These are phyloP conservation scores for Pelagia noctiluca DNA, from an alignment of 30 jellyfish, hydroid and myxozoan genomes.

Conservation along the genomic window DNA sequence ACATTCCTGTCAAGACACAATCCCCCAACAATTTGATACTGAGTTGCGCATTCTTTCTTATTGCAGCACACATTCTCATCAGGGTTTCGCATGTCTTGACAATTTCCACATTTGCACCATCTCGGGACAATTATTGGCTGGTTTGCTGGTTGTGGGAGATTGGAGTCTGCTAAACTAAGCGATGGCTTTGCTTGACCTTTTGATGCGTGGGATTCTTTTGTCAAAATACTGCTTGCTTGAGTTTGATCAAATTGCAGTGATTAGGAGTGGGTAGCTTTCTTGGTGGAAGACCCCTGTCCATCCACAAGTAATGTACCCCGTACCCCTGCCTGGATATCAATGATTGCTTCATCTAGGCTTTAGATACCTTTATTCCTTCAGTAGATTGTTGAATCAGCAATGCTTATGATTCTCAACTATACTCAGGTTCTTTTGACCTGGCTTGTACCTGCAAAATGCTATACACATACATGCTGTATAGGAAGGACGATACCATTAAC, in stretches of 20 bases:
- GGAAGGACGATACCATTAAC: background rate
- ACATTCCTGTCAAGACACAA: conserved; percentile 34
- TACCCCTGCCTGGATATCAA: background rate
- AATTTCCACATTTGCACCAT: conserved; percentile 3
- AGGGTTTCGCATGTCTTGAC: conserved; percentile 17
- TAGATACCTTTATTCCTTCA: background rate
- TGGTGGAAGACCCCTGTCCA: no score
- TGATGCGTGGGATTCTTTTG: background rate
- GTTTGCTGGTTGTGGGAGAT: background rate
- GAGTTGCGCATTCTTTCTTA: conserved; percentile 18
- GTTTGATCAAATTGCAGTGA: background rate
- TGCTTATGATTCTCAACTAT: background rate
- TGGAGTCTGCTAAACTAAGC: background rate
- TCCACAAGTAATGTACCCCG: no score
- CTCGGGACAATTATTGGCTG: background rate
- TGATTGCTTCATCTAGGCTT: background rate
- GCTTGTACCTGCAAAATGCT: background rate
- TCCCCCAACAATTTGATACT: conserved; percentile 20
- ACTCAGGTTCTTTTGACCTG: background rate
- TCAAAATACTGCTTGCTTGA: background rate
- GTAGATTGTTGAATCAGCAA: background rate
- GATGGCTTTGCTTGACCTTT: background rate
- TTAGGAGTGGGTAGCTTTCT: background rate
- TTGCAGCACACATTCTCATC: conserved; percentile 24
- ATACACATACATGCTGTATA: background rate